phyloP scores from a whole-genome alignment of 2,888 invertebrate genomes.

The Xestia c-nigrum region DNA sequence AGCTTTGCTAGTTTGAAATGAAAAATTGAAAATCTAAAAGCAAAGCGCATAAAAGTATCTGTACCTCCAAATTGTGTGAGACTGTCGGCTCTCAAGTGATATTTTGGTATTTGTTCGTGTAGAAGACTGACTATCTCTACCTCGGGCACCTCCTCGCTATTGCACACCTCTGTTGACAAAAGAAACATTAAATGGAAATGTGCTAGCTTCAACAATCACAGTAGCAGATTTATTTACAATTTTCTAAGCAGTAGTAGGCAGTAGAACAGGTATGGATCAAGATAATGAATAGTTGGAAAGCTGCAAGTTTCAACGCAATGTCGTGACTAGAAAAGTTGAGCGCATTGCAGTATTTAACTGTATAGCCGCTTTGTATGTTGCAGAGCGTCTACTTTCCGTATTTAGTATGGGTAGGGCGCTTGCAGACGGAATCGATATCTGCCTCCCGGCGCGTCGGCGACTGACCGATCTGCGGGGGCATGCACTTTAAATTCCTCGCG shows the following conservation, averaged over 20 bases:
- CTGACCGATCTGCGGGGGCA: constrained; percentile 77
- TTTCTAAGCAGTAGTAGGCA: constrained; percentile 63
- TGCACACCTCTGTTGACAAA: constrained; percentile 95
- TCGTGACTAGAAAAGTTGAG: constrained; percentile 80
- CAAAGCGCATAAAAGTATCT: constrained; percentile 71
- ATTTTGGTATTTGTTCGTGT: constrained; percentile 98
- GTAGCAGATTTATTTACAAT: constrained; percentile 54
- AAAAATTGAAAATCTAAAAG: constrained; percentile 38
- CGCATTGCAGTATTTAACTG: constrained; percentile 75
- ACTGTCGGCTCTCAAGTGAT: constrained; percentile 98
- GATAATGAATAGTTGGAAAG: constrained; percentile 77
- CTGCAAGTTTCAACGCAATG: constrained; percentile 76
- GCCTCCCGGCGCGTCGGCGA: constrained; percentile 74
- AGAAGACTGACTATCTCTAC: constrained; percentile 98
- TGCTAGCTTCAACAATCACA: constrained; percentile 48
- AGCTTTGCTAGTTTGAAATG: constrained; percentile 37
- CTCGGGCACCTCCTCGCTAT: constrained; percentile 97
- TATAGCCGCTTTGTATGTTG: constrained; percentile 70
- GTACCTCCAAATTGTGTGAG: constrained; percentile 97
- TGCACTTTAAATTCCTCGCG: constrained; percentile 74
- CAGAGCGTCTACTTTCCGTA: constrained; percentile 79
- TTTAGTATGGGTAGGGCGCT: constrained; percentile 77
- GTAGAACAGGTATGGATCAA: constrained; percentile 69
- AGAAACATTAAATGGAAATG: constrained; percentile 67
- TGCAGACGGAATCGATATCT: constrained; percentile 88